Conservation (phyloP, 2,888 invertebrate species). For the Trachelus tabidus region DNA sequence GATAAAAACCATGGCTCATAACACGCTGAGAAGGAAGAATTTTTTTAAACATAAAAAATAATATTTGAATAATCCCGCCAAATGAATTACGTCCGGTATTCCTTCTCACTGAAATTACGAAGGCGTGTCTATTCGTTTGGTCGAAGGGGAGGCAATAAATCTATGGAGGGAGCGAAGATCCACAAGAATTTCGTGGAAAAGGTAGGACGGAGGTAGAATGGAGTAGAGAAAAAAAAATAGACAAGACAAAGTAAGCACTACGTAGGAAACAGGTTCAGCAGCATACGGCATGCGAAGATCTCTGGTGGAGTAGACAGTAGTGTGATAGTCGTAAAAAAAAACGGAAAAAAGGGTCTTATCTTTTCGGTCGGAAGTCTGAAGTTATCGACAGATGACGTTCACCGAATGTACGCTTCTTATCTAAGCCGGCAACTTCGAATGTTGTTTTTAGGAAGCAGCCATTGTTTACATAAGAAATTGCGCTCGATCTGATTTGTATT, state of each 20-base stretch:
- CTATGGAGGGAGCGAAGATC: background rate
- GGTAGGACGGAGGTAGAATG: background rate
- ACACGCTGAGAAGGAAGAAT: background rate
- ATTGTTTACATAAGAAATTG: background rate
- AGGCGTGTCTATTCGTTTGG: background rate
- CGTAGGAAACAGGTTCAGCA: background rate
- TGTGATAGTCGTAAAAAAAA: background rate
- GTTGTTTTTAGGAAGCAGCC: background rate
- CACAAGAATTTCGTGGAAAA: background rate
- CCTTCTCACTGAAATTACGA: background rate
- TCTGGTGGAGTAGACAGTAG: background rate
- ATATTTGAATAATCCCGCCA: background rate
- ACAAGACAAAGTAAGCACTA: background rate
- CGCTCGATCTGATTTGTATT: background rate
- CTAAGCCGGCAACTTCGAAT: background rate
- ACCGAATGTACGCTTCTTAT: background rate
- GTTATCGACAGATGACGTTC: background rate
- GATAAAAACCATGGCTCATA: too few species aligned
- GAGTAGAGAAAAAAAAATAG: background rate
- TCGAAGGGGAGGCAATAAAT: background rate
- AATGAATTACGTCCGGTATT: background rate
- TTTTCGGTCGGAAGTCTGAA: background rate
- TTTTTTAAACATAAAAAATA: background rate
- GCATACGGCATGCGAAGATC: background rate
- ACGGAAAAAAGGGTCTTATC: background rate